Percentiles rank a stretch among this genome's conserved stretches.
These are phyloP conservation scores for Chalcis sispes DNA, from an alignment of 2,888 invertebrate genomes.

Conservation along the genomic window DNA sequence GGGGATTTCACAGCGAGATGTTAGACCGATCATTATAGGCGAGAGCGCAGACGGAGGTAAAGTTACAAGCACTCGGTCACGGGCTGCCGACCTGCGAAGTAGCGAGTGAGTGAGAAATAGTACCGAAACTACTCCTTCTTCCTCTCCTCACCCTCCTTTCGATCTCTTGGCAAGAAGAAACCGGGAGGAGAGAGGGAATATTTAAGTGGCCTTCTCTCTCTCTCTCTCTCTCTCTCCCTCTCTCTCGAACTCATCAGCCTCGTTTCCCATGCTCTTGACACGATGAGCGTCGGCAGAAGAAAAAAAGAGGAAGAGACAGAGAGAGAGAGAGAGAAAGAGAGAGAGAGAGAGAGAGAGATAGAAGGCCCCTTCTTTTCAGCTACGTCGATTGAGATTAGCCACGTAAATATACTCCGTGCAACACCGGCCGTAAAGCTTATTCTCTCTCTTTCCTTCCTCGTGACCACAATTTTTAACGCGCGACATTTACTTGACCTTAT, in stretches of 20 bases:
- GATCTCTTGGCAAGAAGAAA: conserved; percentile 21
- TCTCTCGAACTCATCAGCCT: conserved; percentile 59
- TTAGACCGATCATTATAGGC: conserved; percentile 21
- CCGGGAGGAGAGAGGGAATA: background rate
- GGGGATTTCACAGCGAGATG: too few relatives aligned
- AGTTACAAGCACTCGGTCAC: conserved; percentile 66
- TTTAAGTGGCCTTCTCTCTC: conserved; percentile 48
- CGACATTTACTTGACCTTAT: conserved; percentile 43
- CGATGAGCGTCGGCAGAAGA: conserved; percentile 26
- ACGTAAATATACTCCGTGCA: conserved; percentile 68
- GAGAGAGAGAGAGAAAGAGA: too few relatives aligned
- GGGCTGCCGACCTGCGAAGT: conserved; percentile 60
- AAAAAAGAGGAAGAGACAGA: too few relatives aligned
- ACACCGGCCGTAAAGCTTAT: background rate
- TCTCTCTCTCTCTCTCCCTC: conserved; percentile 29
- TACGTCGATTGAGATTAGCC: conserved; percentile 70
- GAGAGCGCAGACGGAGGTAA: conserved; percentile 43
- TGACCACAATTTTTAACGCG: conserved; percentile 15
- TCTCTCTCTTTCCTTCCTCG: background rate
- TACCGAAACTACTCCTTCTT: too few relatives aligned
- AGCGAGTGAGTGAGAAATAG: too few relatives aligned
- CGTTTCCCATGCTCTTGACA: conserved; percentile 42
- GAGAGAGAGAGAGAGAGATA: conserved; percentile 5
- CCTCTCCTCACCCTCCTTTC: too few relatives aligned
- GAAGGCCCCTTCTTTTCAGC: conserved; percentile 49